phyloP scores from a whole-genome alignment of 2,797 vertebrate genomes.

The Eulemur mongoz region DNA sequence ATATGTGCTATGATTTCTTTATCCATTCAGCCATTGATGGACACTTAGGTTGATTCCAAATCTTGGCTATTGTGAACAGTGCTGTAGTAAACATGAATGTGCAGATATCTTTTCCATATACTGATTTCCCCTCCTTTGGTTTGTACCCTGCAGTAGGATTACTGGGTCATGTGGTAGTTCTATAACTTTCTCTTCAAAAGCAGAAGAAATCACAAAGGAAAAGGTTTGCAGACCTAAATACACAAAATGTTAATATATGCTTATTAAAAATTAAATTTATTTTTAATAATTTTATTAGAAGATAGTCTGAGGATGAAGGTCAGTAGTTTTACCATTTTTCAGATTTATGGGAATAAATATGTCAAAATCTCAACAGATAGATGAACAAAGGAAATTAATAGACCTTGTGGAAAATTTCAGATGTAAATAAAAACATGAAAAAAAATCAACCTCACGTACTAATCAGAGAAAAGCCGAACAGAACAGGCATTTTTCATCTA shows the following conservation, averaged over 20 bases:
- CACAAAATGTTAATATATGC: constrained; percentile 15
- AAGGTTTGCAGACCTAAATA: not conserved
- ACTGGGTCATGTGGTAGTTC: too few relatives aligned
- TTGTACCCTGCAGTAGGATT: too few relatives aligned
- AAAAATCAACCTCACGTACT: not conserved
- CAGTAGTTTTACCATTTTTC: not conserved
- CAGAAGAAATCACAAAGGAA: not conserved
- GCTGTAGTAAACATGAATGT: too few relatives aligned
- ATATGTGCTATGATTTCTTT: not conserved
- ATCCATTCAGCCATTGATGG: not conserved
- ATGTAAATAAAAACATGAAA: not conserved
- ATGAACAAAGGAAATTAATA: not conserved
- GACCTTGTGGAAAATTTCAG: not conserved
- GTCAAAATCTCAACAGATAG: not conserved
- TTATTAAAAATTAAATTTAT: constrained; percentile 26
- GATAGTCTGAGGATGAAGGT: not conserved
- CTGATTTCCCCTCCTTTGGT: too few relatives aligned
- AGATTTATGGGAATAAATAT: not conserved
- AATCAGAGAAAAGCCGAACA: not conserved
- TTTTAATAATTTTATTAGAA: too few relatives aligned
- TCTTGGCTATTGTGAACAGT: not conserved
- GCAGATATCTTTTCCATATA: too few relatives aligned
- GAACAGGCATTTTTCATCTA: not conserved
- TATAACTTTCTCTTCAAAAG: not conserved
- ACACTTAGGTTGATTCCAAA: not conserved